These are phyloP conservation scores for Ceratina calcarata DNA, from an alignment of 1,140 invertebrate genomes.

Conservation along the genomic window DNA sequence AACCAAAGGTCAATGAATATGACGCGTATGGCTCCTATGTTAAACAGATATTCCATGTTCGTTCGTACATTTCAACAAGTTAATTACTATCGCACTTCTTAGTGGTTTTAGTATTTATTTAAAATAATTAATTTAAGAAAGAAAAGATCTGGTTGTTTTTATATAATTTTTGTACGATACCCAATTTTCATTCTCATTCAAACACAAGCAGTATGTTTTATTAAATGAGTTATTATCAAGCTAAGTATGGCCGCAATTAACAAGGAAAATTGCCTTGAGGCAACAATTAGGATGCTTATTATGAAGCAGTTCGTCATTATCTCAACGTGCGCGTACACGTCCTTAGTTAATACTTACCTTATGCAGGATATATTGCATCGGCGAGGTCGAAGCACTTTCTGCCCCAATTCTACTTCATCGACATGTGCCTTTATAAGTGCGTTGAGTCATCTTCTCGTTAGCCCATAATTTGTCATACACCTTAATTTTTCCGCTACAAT, in stretches of 20 bases:
- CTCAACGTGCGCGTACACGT: neutral
- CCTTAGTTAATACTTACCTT: constrained; percentile 58
- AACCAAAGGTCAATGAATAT: constrained; percentile 43
- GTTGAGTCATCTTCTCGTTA: constrained; percentile 64
- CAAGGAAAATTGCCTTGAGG: neutral
- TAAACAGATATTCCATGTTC: too few relatives aligned
- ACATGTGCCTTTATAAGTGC: constrained; percentile 52
- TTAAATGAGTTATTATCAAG: neutral
- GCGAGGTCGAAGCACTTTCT: constrained; percentile 50
- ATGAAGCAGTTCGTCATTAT: constrained; percentile 19
- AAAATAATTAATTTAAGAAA: neutral
- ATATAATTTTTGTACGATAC: too few relatives aligned
- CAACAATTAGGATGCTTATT: constrained; percentile 39
- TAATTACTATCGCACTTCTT: too few relatives aligned
- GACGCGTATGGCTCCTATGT: neutral
- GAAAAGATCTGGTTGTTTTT: neutral
- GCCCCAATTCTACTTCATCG: constrained; percentile 55
- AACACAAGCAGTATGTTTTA: neutral
- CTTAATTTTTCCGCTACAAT: constrained; percentile 45
- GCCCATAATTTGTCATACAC: constrained; percentile 40
- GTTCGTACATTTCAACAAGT: too few relatives aligned
- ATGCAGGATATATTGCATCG: constrained; percentile 55
- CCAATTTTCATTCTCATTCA: neutral
- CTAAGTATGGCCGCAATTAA: constrained; percentile 1
- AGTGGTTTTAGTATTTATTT: too few relatives aligned